Evolutionary conservation across 2,888 invertebrate species (phyloP), one percentile per base, ranked within the genome.

Genomic region (Leucania comma): DNA sequence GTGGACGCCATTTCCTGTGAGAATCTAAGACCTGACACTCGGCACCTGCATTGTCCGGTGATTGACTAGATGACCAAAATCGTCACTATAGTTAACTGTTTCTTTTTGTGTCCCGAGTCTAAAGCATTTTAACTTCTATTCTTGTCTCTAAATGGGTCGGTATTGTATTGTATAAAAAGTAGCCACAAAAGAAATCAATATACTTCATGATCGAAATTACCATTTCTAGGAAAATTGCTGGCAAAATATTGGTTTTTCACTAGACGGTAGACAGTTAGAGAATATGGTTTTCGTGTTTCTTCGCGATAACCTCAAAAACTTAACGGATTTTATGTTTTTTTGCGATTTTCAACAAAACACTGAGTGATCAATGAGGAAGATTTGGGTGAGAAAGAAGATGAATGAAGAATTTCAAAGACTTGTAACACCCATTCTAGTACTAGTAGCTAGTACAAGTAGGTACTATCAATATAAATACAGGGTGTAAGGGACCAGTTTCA

Each of bases 1-100:
- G 77, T 68, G 81, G 71, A 60, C 24, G n/a, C 65, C 66, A 77
- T 68, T 84, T 77, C 78, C 73, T 81, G 73, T 81, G 78, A 56
- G 42, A 77, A 70, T 69, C 60, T 69, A 60, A 68, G 51, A 68
- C 58, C 64, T 75, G 67, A 68, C 46, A 57, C 63, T 32, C 22
- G 14, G 32, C 42, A 62, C 77, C 42, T 80, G 53, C 80, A 75
- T 67, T 80, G 66, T 76, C 12, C 38, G n/a, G 62, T 22, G 26
- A 68, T 75, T 68, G 26, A 57, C n/a, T 57, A 64, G n/a, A 56
- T 77, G 17, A 78, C 24, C 72, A 48, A 58, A 57, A 58, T 26
- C 29, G 50, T 46, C 35, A 59, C 35, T 24, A n/a, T n/a, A 46
- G 32, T n/a, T 59, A 48, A 68, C 59, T 35, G 60, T 72, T 73